Conservation (phyloP, 2,888 invertebrate genomes). For the Bibio marci region DNA sequence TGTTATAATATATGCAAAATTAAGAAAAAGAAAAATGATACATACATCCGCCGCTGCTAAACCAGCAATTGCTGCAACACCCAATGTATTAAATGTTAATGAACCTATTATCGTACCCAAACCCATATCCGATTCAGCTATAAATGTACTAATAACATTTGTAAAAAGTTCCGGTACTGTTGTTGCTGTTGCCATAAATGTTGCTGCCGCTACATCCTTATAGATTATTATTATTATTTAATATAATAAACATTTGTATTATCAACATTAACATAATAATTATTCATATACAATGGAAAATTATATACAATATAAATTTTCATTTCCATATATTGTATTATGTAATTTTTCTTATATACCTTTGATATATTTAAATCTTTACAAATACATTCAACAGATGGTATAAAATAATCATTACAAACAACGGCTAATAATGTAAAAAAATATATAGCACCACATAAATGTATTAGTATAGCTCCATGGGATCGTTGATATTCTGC, state of each 20-base stretch:
- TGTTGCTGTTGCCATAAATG: slow-evolving; percentile 79
- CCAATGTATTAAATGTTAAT: slow-evolving; percentile 72
- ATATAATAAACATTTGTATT: slow-evolving; percentile 36
- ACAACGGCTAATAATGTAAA: slow-evolving; percentile 74
- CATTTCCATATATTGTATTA: too few species aligned
- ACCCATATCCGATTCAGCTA: slow-evolving; percentile 70
- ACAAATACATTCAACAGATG: slow-evolving; percentile 74
- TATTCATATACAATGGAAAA: neutral
- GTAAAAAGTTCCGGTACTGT: slow-evolving; percentile 90
- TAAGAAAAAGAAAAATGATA: slow-evolving; percentile 4
- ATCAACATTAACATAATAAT: neutral
- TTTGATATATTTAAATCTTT: too few species aligned
- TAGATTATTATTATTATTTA: too few species aligned
- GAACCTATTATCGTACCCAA: slow-evolving; percentile 78
- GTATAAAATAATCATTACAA: slow-evolving; percentile 84
- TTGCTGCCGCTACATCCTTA: slow-evolving; percentile 79
- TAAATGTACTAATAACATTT: slow-evolving; percentile 72
- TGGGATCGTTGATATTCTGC: slow-evolving; percentile 44
- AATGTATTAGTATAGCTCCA: slow-evolving; percentile 63
- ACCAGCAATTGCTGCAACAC: slow-evolving; percentile 66
- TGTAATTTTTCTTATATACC: too few species aligned
- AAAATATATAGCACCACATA: slow-evolving; percentile 59
- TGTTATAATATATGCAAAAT: slow-evolving; percentile 7
- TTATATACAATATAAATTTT: too few species aligned
- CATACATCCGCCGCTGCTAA: slow-evolving; percentile 51